These are phyloP conservation scores for Tipula helvola DNA, from an alignment of 2,888 invertebrate genomes.

Conservation along the genomic window DNA sequence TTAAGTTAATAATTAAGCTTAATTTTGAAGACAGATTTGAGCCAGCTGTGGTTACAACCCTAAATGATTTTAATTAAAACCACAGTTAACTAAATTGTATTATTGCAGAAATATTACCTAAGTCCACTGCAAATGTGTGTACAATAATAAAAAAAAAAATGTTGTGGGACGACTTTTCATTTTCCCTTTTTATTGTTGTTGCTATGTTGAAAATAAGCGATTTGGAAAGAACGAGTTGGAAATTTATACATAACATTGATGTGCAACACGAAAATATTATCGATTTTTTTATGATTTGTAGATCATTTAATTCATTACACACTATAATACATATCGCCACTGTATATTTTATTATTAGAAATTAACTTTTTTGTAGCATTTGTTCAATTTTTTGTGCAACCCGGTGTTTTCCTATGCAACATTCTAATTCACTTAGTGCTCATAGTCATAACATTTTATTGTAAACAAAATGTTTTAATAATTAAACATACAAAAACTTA, in stretches of 20 bases:
- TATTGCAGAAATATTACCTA: no score
- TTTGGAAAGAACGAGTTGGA: neutral
- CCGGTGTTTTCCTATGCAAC: neutral
- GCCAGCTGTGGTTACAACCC: neutral
- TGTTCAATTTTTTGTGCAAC: neutral
- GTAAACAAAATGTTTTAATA: neutral
- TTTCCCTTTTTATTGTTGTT: neutral
- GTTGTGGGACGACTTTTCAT: neutral
- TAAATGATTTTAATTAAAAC: neutral
- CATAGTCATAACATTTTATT: neutral
- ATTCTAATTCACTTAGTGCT: neutral
- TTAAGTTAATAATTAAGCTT: no score
- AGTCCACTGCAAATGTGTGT: neutral
- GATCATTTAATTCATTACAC: neutral
- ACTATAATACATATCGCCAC: neutral
- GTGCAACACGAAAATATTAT: constrained; percentile 1
- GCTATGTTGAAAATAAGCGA: neutral
- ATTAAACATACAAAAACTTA: neutral
- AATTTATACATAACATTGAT: neutral
- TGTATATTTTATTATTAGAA: neutral
- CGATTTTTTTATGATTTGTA: constrained; percentile 6
- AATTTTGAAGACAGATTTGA: no score
- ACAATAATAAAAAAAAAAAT: neutral
- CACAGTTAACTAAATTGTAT: neutral
- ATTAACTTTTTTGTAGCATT: neutral